Percentiles rank a stretch among this genome's conserved stretches.
phyloP scores from a whole-genome alignment of 2,797 vertebrate genomes.

The Cirrhinus molitorella region DNA sequence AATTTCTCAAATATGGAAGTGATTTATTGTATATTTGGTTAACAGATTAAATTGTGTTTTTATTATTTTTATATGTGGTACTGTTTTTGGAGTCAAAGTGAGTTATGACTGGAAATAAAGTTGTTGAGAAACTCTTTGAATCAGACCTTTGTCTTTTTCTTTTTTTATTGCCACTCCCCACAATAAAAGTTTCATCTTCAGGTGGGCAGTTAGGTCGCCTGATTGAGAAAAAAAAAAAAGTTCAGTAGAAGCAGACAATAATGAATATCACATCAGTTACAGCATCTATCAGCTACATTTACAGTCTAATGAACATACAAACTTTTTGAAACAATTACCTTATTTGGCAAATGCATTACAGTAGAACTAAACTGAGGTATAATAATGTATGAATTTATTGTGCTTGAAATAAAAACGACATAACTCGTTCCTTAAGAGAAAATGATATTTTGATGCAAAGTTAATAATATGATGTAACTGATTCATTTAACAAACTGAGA shows the following conservation, averaged over 20 bases:
- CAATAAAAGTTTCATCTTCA: neutral
- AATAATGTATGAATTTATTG: neutral
- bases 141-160: constrained; percentile 13
- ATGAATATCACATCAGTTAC: neutral
- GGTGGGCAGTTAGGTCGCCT: neutral
- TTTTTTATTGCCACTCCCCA: neutral
- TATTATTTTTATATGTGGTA: neutral
- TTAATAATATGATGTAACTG: neutral
- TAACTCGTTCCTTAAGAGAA: too few relatives aligned
- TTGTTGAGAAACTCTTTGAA: neutral
- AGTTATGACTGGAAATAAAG: neutral
- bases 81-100: neutral
- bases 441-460: neutral
- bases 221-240: neutral
- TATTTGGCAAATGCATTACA: too few relatives aligned
- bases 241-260: neutral
- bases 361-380: neutral
- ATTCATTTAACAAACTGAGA: neutral
- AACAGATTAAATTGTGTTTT: neutral
- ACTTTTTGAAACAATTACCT: too few relatives aligned
- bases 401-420: too few relatives aligned
- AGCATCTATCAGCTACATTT: neutral
- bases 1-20: neutral
- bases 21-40: neutral
- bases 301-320: too few relatives aligned